Conservation (phyloP, 1,140 invertebrate species). For the Drosophila subobscura region DNA sequence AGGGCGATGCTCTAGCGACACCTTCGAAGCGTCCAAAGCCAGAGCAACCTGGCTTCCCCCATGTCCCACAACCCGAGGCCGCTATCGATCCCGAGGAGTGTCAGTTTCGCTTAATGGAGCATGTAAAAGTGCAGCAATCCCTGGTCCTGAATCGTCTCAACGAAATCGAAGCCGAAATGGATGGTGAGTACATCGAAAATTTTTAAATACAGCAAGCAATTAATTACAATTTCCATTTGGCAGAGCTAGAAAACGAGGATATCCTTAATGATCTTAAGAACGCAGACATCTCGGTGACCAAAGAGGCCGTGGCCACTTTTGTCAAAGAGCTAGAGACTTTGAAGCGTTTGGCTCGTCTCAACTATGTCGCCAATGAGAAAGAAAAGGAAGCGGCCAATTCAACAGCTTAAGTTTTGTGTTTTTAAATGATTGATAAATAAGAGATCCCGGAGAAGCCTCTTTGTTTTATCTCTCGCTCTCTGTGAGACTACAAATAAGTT, state of each 20-base stretch:
- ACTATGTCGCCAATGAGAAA: conserved; percentile 68
- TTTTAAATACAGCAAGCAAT: no score
- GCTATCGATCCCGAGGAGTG: conserved; percentile 92
- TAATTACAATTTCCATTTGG: conserved; percentile 1
- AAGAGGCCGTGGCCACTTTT: conserved; percentile 69
- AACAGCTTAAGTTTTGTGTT: neutral
- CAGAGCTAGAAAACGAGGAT: conserved; percentile 72
- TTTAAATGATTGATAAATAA: neutral
- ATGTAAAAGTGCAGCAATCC: conserved; percentile 90
- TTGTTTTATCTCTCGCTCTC: no score
- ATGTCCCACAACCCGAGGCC: conserved; percentile 90
- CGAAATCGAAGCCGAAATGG: conserved; percentile 90
- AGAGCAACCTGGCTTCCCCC: conserved; percentile 58
- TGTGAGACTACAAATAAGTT: no score
- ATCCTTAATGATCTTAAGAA: conserved; percentile 64
- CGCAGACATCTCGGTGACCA: conserved; percentile 54
- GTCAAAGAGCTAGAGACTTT: conserved; percentile 74
- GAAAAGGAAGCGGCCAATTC: conserved; percentile 36
- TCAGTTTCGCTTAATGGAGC: conserved; percentile 89
- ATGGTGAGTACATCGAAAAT: conserved; percentile 84
- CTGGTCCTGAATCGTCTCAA: conserved; percentile 89
- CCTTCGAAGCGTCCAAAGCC: conserved; percentile 65
- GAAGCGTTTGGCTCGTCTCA: conserved; percentile 72
- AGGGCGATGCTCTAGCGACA: conserved; percentile 41
- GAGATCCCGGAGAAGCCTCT: no score